Evolutionary conservation across 2,113 vertebrate genomes (phyloP).

Genomic region (Dissostichus mawsoni): DNA sequence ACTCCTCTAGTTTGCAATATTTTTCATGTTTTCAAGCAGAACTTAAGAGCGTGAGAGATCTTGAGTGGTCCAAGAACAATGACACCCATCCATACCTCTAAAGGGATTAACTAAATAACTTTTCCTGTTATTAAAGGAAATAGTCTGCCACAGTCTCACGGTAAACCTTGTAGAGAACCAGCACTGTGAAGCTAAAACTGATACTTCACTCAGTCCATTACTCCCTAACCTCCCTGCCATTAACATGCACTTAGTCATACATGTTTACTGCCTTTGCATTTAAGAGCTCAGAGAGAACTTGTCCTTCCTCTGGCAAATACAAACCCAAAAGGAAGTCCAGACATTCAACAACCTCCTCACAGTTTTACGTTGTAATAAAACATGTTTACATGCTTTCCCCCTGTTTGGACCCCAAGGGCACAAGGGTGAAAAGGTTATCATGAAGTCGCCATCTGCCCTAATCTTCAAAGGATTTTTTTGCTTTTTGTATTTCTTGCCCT

Average conservation of each 20-base stretch:
- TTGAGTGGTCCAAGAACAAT: not conserved
- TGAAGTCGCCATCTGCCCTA: constrained; percentile 53
- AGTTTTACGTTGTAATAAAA: constrained; percentile 84
- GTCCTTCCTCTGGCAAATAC: constrained; percentile 73
- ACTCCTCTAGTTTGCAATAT: not conserved
- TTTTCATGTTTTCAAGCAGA: not conserved
- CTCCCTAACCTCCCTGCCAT: constrained; percentile 58
- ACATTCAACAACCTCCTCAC: constrained; percentile 68
- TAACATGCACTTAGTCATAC: constrained; percentile 76
- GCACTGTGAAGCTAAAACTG: constrained; percentile 45
- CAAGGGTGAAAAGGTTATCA: constrained; percentile 84
- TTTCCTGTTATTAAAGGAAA: constrained; percentile 4
- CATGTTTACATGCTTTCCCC: constrained; percentile 82
- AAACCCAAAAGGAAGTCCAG: constrained; percentile 73
- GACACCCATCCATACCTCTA: not conserved
- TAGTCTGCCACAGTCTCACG: constrained; percentile 22
- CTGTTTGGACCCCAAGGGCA: constrained; percentile 62
- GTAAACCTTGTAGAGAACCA: constrained; percentile 28
- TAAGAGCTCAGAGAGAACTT: constrained; percentile 73
- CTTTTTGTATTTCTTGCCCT: constrained; percentile 36
- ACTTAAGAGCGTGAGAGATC: not conserved
- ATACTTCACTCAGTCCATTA: constrained; percentile 66
- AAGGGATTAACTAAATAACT: constrained; percentile 3
- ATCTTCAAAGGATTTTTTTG: constrained; percentile 63
- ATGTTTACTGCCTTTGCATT: constrained; percentile 74